A percentile compares a stretch with the other conserved stretches of the same genome.
phyloP scores from a whole-genome alignment of 2,797 vertebrate species.

The Pangasius sanitwongsei region DNA sequence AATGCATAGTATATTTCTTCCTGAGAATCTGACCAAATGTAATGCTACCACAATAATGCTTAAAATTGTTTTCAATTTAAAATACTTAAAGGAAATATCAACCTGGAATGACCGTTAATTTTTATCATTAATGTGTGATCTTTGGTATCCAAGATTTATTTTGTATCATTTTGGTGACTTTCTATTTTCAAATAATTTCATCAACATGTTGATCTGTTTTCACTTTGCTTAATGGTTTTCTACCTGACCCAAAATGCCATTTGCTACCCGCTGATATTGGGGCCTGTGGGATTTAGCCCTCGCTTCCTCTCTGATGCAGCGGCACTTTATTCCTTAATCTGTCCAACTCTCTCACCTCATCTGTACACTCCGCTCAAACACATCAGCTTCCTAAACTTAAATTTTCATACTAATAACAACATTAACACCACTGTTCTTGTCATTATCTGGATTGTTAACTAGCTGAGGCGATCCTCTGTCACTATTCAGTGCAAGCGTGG shows the following conservation, averaged over 20 bases:
- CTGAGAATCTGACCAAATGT: neutral
- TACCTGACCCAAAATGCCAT: neutral
- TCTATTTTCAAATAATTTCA: neutral
- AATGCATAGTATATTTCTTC: neutral
- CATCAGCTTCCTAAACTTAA: neutral
- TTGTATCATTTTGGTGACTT: neutral
- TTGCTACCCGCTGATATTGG: neutral
- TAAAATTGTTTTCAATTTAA: no score
- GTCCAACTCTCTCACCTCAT: neutral
- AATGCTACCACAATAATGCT: neutral
- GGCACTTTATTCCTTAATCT: neutral
- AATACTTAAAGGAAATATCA: neutral
- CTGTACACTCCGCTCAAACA: neutral
- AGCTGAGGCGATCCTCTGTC: neutral
- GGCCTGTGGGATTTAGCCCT: neutral
- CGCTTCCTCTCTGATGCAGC: neutral
- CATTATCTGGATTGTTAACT: neutral
- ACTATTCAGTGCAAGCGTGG: neutral
- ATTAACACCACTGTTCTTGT: neutral
- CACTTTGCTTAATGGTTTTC: neutral
- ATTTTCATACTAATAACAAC: neutral
- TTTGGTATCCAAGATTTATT: neutral
- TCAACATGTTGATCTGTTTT: neutral
- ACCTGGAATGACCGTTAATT: neutral
- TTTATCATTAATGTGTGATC: neutral